phyloP scores from a whole-genome alignment of 53 echinoderm and acorn worm species.

The Pentamera pediparva region DNA sequence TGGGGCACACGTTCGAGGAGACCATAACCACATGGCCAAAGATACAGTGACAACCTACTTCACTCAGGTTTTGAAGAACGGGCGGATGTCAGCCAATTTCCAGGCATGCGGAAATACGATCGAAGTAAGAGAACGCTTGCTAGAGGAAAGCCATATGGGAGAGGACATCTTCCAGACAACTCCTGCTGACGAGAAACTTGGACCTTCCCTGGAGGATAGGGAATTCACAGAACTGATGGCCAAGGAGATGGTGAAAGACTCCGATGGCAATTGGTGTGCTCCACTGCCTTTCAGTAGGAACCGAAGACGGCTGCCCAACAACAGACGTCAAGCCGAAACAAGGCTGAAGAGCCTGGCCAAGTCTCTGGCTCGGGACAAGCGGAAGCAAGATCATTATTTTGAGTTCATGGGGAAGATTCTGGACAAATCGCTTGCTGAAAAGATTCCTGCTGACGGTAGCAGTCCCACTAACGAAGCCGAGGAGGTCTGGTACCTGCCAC shows the following conservation, averaged over 20 bases:
- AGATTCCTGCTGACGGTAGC: constrained; percentile 5
- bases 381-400: constrained; percentile 51
- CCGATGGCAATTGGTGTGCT: constrained; percentile 44
- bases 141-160: constrained; percentile 28
- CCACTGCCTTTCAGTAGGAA: constrained; percentile 41
- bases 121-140: constrained; percentile 24
- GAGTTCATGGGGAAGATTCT: constrained; percentile 50
- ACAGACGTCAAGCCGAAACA: constrained; percentile 22
- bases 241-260: constrained; percentile 41
- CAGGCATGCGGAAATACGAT: constrained; percentile 39
- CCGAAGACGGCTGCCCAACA: constrained; percentile 36
- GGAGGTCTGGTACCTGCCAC: constrained; percentile 42
- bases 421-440: constrained; percentile 38
- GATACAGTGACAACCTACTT: constrained; percentile 37
- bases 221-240: constrained; percentile 42
- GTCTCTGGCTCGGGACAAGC: constrained; percentile 35
- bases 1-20: constrained; percentile 32
- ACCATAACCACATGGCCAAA: constrained; percentile 13
- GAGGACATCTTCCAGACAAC: constrained; percentile 35
- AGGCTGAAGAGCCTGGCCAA: constrained; percentile 31
- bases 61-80: constrained; percentile 42
- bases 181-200: constrained; percentile 21
- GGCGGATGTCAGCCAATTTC: constrained; percentile 31
- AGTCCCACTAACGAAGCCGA: background rate
- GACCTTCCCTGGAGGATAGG: constrained; percentile 40